Percentiles rank a stretch among this genome's conserved stretches.
phyloP scores from a whole-genome alignment of 2,113 vertebrate genomes.

The Larimichthys crocea region DNA sequence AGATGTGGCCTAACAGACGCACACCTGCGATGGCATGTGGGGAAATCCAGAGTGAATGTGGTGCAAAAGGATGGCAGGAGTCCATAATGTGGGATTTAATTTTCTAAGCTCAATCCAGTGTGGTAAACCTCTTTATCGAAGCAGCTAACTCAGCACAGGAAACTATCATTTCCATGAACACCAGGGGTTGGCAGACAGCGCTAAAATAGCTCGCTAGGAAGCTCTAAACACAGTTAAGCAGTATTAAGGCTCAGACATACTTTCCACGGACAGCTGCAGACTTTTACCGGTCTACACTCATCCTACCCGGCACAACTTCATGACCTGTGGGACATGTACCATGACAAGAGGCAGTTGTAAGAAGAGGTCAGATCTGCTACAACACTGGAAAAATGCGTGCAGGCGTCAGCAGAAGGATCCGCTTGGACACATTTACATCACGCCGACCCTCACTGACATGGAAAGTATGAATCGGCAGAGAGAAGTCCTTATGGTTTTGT shows the following conservation, averaged over 20 bases:
- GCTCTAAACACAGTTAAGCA: constrained; percentile 4
- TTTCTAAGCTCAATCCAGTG: constrained; percentile 44
- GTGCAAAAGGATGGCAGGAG: constrained; percentile 15
- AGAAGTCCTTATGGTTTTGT: constrained; percentile 1
- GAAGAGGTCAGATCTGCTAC: no score
- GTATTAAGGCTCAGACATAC: background rate
- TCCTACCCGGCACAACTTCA: no score
- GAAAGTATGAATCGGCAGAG: background rate
- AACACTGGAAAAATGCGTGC: no score
- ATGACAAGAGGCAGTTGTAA: no score
- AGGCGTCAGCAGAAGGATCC: no score
- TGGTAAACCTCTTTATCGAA: constrained; percentile 51
- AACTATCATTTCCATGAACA: constrained; percentile 23
- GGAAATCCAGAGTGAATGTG: constrained; percentile 11
- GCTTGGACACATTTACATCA: no score
- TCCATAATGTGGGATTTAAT: constrained; percentile 48
- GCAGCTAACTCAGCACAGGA: constrained; percentile 30
- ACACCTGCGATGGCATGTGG: constrained; percentile 25
- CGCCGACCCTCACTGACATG: no score
- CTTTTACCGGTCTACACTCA: no score
- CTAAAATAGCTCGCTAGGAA: constrained; percentile 7
- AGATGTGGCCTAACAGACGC: constrained; percentile 8
- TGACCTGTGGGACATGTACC: no score
- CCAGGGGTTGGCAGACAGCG: background rate
- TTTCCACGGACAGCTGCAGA: no score